Conservation (phyloP, 2,888 invertebrate genomes). For the Tipula helvola region DNA sequence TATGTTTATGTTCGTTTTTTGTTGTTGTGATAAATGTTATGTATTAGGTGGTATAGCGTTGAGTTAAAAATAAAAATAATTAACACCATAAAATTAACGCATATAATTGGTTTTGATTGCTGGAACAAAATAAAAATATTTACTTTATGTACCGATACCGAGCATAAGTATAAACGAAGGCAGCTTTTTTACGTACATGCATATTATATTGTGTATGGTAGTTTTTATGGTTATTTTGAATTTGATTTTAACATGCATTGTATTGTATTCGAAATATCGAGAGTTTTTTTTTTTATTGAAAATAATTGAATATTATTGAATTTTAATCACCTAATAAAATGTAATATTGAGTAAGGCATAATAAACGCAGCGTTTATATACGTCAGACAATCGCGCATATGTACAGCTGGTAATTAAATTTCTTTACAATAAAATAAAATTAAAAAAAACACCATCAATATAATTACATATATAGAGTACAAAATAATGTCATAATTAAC, state of each 20-base stretch:
- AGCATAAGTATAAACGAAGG: neutral
- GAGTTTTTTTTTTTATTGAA: neutral
- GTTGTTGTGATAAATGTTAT: neutral
- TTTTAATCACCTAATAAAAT: neutral
- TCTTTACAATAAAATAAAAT: neutral
- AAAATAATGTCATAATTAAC: neutral
- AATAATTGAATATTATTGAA: neutral
- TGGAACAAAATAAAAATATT: neutral
- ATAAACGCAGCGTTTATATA: neutral
- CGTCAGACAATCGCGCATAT: neutral
- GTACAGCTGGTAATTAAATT: neutral
- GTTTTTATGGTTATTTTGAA: neutral
- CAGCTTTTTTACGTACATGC: neutral
- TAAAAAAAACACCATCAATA: neutral
- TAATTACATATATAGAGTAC: neutral
- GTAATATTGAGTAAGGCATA: neutral
- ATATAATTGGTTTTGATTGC: neutral
- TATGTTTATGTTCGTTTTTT: neutral
- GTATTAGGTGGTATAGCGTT: neutral
- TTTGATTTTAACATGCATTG: neutral
- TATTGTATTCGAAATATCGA: neutral
- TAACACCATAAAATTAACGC: neutral
- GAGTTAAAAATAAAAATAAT: constrained; percentile 4
- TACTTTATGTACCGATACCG: neutral
- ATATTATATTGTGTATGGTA: neutral